Percentiles rank a stretch among this genome's conserved stretches.
These are phyloP conservation scores for Anodontia alba DNA, from an alignment of 2,888 invertebrate genomes.

Conservation along the genomic window DNA sequence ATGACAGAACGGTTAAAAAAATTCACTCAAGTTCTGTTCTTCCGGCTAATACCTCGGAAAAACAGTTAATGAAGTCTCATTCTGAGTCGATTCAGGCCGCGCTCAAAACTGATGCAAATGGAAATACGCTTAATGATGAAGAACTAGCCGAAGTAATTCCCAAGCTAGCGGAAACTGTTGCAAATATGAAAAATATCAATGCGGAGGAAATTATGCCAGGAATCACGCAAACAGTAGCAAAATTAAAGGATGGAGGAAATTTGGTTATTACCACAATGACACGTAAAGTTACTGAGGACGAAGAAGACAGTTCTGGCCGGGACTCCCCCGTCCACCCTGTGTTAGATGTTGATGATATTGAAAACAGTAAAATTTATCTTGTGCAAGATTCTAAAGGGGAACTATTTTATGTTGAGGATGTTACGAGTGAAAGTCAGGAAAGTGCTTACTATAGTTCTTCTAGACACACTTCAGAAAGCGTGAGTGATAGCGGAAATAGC, in stretches of 20 bases:
- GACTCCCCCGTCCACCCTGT: constrained; percentile 48
- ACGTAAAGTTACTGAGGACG: constrained; percentile 65
- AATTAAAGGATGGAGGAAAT: constrained; percentile 67
- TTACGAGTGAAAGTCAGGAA: constrained; percentile 67
- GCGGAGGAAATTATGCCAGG: constrained; percentile 69
- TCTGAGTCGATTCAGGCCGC: constrained; percentile 48
- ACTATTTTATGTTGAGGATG: constrained; percentile 71
- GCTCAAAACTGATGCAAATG: constrained; percentile 49
- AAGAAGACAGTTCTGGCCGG: constrained; percentile 51
- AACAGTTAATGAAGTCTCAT: constrained; percentile 47
- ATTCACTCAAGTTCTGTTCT: constrained; percentile 53
- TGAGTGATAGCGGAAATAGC: constrained; percentile 52
- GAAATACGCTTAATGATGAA: constrained; percentile 53
- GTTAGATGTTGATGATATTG: constrained; percentile 56
- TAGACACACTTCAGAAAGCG: constrained; percentile 52
- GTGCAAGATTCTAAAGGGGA: constrained; percentile 72
- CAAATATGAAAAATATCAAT: constrained; percentile 62
- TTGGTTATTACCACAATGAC: constrained; percentile 69
- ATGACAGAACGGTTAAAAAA: constrained; percentile 46
- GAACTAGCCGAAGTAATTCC: constrained; percentile 52
- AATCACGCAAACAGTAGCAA: constrained; percentile 66
- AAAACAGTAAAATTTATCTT: constrained; percentile 59
- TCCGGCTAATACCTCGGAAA: constrained; percentile 32
- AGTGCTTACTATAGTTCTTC: constrained; percentile 66
- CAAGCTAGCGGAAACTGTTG: constrained; percentile 59